Evolutionary conservation across 2,797 vertebrate genomes (phyloP), one percentile per base, ranked within the genome.

Genomic region (Lateolabrax maculatus): DNA sequence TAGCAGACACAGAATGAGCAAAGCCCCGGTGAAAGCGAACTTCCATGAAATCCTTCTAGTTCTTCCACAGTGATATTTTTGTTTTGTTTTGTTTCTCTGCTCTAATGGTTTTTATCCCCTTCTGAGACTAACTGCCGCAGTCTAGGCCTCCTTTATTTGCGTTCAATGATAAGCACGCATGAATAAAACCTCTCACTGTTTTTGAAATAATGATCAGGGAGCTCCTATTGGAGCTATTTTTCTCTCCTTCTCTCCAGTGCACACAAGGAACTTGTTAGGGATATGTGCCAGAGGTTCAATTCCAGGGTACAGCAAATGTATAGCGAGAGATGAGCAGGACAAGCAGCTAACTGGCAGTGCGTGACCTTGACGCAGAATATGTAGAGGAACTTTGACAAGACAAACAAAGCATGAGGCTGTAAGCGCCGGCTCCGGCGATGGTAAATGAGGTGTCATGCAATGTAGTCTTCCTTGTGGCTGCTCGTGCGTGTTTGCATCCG

Each of bases 381-480:
- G 84, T 67, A 90, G 84, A 91, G 84, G 83, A 89, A 89, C 84
- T 90, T 84, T 92, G 92, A 93, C 93, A 90, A 87, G 88, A 79
- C 92, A 92, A 91, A 92, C 90, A 93, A 90, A 92, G 88, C 88
- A 46, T 84, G 91, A 89, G 89, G 83, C 83, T 41, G 83, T 21
- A 51, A 79, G 89, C 73, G 82, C 73, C 65, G 19, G 84, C 79
- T 86, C 62, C 71, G 67, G 77, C 70, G 25, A 81, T 86, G 80
- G 80, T 79, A 92, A 93, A 93, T 89, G 89, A 91, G 84, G 90
- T 92, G 90, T 92, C 90, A 78, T 84, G 84, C 75, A 5, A 77
- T 75, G 89, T 85, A 86, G 86, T 85, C 87, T 89, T 91, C 87
- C 88, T 87, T 44, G 76, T 71, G 86, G 90, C 82, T 83, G 87